Base-by-base conservation (phyloP, 1,140 invertebrate species). In the Dendroctonus ponderosae region DNA sequence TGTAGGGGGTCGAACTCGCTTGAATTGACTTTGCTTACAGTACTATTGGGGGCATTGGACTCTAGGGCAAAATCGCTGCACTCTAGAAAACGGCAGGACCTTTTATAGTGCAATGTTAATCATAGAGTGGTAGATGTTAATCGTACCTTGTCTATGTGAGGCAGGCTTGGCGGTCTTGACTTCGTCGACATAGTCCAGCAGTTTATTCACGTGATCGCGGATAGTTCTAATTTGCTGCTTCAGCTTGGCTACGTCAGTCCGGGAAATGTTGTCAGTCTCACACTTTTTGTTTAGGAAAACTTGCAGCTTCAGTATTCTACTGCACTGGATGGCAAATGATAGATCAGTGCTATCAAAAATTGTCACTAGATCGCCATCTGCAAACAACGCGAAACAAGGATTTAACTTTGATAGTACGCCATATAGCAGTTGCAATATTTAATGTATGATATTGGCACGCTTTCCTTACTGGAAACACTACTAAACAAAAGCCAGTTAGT, bases 261-360 rank as follows among this genome's bases (percentile, higher is more conserved):
- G 49, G 43, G 71, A 67, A 56, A 74, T 67, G 42, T 58, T 62
- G 42, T 65, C 65, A n/a, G 37, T 56, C 50, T 74, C 67, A 57
- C 58, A 63, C 66, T 74, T 77, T 66, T 53, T 76, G 67, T 79
- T 77, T 67, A 83, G 76, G 77, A 89, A 81, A 60, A 90, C 81
- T 67, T 85, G 85, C 37, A 90, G 79, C 77, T 87, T 88, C 50
- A 91, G 76, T 69, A 89, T 85, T 48, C 87, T 80, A 72, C 85
- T 88, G 70, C 86, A 88, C 74, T 89, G 86, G 66, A 91, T 87
- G 57, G 88, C 89, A 83, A 89, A 89, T 8, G 85, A 83, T 49
- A 91, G 77, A 77, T 91, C 89, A 7, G 87, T 86, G 74, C 86
- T 88, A 79, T 91, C 89, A 80, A 87, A 86, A 65, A 91, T 90